Conservation (phyloP, 2,797 vertebrate genomes). For the Xiphorhynchus erythropygius region DNA sequence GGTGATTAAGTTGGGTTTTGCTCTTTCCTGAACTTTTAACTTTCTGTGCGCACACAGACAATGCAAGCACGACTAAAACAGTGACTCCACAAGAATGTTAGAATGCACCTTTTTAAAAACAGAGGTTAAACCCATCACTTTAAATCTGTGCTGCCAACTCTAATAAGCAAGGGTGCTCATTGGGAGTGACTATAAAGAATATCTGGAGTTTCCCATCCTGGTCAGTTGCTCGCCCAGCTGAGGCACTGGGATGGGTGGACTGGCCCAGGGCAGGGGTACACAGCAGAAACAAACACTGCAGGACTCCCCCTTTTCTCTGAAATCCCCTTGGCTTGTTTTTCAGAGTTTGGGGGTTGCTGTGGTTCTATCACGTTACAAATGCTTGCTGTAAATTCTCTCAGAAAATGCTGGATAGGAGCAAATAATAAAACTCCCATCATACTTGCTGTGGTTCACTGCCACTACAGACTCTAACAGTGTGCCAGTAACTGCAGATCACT, state of each 20-base stretch:
- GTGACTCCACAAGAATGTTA: neutral
- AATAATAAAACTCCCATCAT: neutral
- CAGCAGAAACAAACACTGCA: neutral
- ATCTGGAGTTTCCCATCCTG: neutral
- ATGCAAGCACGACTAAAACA: neutral
- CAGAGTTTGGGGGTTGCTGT: neutral
- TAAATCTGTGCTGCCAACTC: neutral
- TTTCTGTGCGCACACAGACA: neutral
- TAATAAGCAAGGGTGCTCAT: neutral
- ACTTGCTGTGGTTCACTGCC: neutral
- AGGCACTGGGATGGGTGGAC: neutral
- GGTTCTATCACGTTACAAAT: neutral
- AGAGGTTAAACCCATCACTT: neutral
- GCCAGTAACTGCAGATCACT: neutral
- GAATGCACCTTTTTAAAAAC: neutral
- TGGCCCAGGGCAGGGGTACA: neutral
- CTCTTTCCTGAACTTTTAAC: neutral
- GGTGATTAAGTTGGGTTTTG: neutral
- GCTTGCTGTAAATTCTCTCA: neutral
- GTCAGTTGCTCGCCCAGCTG: accelerated
- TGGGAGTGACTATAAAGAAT: neutral
- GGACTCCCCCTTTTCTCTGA: neutral
- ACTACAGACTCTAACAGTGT: neutral
- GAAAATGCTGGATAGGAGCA: neutral
- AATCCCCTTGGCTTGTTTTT: neutral